Percentiles rank a stretch among this genome's conserved stretches.
These are phyloP conservation scores for Leucosticte australis DNA, from an alignment of 2,113 vertebrate species.

Conservation along the genomic window DNA sequence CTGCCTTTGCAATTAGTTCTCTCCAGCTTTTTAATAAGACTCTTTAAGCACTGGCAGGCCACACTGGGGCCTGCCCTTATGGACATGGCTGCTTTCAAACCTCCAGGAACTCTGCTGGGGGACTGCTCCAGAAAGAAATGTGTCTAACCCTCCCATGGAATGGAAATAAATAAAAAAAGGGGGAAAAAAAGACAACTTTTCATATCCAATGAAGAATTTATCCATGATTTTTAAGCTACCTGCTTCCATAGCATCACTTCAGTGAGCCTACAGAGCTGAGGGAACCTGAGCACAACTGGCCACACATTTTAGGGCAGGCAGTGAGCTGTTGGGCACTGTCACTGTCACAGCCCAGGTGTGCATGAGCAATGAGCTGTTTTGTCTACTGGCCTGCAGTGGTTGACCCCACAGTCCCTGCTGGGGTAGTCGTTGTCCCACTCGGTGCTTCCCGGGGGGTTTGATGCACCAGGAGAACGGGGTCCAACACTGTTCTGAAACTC, in stretches of 20 bases:
- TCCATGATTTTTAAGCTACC: not conserved
- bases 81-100: not conserved
- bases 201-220: not conserved
- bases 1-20: not conserved
- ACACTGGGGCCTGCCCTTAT: not conserved
- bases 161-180: not conserved
- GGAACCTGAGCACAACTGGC: not conserved
- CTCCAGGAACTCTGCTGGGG: not conserved
- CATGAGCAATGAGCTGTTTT: not conserved
- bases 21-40: not conserved
- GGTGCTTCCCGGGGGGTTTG: conserved; percentile 82
- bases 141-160: not conserved
- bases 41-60: not conserved
- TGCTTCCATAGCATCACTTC: not conserved
- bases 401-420: conserved; percentile 92
- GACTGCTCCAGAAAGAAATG: not conserved
- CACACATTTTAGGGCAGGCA: not conserved
- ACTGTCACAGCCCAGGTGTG: not conserved
- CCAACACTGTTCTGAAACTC: conserved; percentile 92
- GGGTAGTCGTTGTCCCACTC: conserved; percentile 96
- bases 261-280: not conserved
- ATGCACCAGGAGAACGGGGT: conserved; percentile 88
- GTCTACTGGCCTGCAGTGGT: conserved; percentile 90
- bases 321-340: not conserved
- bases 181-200: not conserved